Evolutionary conservation across 1,140 invertebrate species (phyloP), one percentile per base, ranked within the genome.

Genomic region (Octopus bimaculoides): DNA sequence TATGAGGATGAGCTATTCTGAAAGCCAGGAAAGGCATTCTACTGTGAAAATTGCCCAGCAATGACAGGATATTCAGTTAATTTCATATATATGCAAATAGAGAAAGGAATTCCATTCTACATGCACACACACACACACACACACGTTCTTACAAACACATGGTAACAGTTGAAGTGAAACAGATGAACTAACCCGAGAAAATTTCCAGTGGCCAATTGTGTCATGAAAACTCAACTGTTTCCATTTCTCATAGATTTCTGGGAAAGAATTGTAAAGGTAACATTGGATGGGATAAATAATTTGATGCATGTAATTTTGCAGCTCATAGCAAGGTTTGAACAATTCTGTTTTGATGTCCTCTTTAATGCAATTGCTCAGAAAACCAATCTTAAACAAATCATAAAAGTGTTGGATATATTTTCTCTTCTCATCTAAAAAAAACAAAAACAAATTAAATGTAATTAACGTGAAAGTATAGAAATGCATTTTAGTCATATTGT

Each of bases 261-360:
- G 82, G 80, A 83, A 85, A 10, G 79, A 66, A 7, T 76, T 81
- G 55, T 80, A 84, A 20, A 89, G 77, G 56, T 79, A 87, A 17
- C 61, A 78, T 81, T 89, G 88, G 52, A 89, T 61, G 10, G 82
- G 61, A 5, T 86, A 85, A 6, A 88, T 80, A n/a, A 86, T 78
- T 9, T 82, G 17, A 53, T 83, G 81, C 75, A 88, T 79, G 75
- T 88, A 88, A 8, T 26, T 52, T 83, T 88, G 86, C 6, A 88
- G 77, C n/a, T 82, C 56, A 0, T 81, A 80, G 81, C 85, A 88
- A 1, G 84, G 84, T 66, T 81, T 6, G 54, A 84, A 85, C 80
- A 86, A 80, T 56, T 83, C 80, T 14, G 87, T 84, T 5, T 85
- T 83, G 6, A 80, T 79, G 53, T 82, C 56, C n/a, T 77, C 79